A percentile compares a stretch with the other conserved stretches of the same genome.
Evolutionary conservation across 1,140 invertebrate species (phyloP).

Genomic region (Whitmania pigra): DNA sequence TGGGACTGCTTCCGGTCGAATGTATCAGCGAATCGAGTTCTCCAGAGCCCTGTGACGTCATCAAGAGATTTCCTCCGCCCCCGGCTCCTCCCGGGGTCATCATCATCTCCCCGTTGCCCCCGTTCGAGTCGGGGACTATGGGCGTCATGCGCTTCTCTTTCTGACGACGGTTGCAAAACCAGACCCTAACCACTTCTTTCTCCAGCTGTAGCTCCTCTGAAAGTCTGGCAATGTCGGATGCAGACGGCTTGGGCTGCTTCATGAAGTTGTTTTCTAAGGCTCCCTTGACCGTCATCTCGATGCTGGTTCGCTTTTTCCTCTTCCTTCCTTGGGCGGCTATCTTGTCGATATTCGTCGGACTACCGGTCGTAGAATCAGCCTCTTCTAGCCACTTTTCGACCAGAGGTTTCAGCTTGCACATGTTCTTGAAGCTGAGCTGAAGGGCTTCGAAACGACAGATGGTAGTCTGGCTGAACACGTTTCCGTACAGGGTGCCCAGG

Average conservation of each 20-base stretch:
- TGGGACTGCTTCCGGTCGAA: constrained; percentile 7
- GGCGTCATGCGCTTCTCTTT: constrained; percentile 74
- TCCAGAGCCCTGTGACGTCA: not conserved
- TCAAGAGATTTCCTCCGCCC: not conserved
- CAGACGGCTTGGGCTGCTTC: constrained; percentile 95
- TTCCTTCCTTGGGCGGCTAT: constrained; percentile 92
- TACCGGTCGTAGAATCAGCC: constrained; percentile 90
- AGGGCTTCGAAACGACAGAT: constrained; percentile 98
- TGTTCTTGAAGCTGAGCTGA: constrained; percentile 98
- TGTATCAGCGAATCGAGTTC: constrained; percentile 2
- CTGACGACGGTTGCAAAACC: constrained; percentile 87
- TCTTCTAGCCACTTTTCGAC: constrained; percentile 98
- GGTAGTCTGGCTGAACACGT: constrained; percentile 98
- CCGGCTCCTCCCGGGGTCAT: constrained; percentile 2
- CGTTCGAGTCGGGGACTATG: not conserved
- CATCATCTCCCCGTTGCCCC: not conserved
- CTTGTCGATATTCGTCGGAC: constrained; percentile 92
- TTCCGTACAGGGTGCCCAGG: constrained; percentile 92
- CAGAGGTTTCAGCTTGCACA: constrained; percentile 98
- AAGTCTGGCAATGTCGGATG: constrained; percentile 85
- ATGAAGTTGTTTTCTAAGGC: constrained; percentile 95
- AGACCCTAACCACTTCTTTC: constrained; percentile 90
- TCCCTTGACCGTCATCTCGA: constrained; percentile 95
- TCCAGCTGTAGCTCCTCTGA: constrained; percentile 90
- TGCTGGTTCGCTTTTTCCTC: constrained; percentile 95